Conservation (phyloP, 1,140 invertebrate species). For the Pteromalus puparum region DNA sequence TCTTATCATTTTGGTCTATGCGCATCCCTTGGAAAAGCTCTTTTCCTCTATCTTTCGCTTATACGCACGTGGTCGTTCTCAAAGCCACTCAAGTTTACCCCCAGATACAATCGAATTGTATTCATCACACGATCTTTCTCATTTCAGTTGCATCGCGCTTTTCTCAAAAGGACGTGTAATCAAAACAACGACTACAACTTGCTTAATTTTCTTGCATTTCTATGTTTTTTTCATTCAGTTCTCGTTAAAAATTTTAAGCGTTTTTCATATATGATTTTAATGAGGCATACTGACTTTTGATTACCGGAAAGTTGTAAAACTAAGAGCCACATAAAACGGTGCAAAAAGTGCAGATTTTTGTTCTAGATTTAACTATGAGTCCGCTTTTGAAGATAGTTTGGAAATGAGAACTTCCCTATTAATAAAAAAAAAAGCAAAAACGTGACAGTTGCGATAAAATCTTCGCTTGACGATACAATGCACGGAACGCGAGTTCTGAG, state of each 20-base stretch:
- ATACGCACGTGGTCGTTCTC: not conserved
- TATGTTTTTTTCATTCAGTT: not conserved
- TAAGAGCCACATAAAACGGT: not conserved
- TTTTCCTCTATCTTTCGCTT: constrained; percentile 20
- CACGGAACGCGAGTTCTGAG: constrained; percentile 26
- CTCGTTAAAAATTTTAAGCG: not conserved
- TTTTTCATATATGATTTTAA: not conserved
- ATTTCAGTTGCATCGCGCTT: not conserved
- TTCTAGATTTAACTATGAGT: not conserved
- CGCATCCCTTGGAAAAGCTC: not conserved
- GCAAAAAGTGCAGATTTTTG: not conserved
- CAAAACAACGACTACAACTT: not conserved
- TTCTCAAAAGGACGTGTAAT: not conserved
- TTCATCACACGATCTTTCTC: not conserved
- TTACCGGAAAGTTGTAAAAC: not conserved
- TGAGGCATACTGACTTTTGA: not conserved
- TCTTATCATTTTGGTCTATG: constrained; percentile 24
- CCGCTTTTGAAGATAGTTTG: constrained; percentile 1
- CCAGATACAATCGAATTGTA: not conserved
- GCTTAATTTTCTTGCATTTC: not conserved
- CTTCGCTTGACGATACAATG: not conserved
- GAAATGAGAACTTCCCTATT: not conserved
- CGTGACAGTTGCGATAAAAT: not conserved
- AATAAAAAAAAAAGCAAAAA: not conserved
- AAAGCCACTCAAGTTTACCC: not conserved